Evolutionary conservation across 2,113 vertebrate genomes (phyloP), one percentile per base, ranked within the genome.

Genomic region (Podarcis raffonei): DNA sequence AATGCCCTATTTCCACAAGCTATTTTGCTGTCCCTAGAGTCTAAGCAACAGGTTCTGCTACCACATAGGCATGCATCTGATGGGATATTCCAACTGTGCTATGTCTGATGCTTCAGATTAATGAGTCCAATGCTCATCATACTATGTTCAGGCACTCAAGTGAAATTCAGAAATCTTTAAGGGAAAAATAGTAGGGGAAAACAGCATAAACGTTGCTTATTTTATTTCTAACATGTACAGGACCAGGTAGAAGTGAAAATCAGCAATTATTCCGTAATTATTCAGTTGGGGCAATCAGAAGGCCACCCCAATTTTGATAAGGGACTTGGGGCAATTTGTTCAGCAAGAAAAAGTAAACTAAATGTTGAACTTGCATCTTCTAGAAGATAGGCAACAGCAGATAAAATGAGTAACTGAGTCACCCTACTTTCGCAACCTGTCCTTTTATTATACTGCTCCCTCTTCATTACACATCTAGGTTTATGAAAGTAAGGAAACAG

Each of bases 241-340:
- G 76, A 72, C 86, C 42, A 91, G 90, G 39, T 83, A 80, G 53
- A 84, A 23, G 25, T 0, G 9, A 57, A 84, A 62, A 65, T 87
- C 62, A 90, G 83, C 84, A 53, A 53, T 53, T 53, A 92, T 75
- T 82, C 91, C 85, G 83, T 87, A 88, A 42, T 84, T 94, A 89
- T 32, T 22, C 93, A 95, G 90, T 89, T 89, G 59, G 76, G 53
- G 27, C 82, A 83, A 77, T 20, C 35, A 66, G 37, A 77, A 83
- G 23, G 62, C 92, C 81, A 85, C 84, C 53, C 53, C 13, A 2
- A 90, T 35, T 91, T 81, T 81, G 76, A 81, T 85, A 25, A 35
- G 0, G 0, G 77, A 92, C 78, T 69, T 76, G 90, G 90, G 15
- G 1, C 77, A 35, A 65, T 25, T 77, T 81, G 37, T 90, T 92